A percentile compares a stretch with the other conserved stretches of the same genome.
Evolutionary conservation across 1,140 invertebrate species (phyloP).

Genomic region (Gonioctena quinquepunctata): DNA sequence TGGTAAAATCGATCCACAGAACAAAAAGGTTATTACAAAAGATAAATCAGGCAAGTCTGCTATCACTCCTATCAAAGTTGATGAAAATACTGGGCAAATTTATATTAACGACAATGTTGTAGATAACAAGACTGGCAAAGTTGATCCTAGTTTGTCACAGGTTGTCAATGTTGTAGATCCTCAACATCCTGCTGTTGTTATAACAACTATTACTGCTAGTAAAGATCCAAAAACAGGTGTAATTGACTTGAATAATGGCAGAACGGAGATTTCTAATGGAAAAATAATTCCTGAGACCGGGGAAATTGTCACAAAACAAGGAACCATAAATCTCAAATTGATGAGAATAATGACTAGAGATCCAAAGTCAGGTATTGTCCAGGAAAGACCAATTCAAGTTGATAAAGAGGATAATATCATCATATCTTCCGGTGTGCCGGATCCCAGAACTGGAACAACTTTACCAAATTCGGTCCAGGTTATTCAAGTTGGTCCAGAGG

Average conservation of each 20-base stretch:
- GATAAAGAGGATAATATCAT: slow-evolving; percentile 59
- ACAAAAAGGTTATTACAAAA: slow-evolving; percentile 60
- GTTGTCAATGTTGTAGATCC: slow-evolving; percentile 69
- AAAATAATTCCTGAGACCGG: slow-evolving; percentile 67
- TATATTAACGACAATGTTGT: slow-evolving; percentile 64
- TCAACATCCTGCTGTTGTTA: slow-evolving; percentile 67
- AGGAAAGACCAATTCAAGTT: slow-evolving; percentile 50
- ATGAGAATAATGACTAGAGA: slow-evolving; percentile 61
- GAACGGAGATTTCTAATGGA: slow-evolving; percentile 66
- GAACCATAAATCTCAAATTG: slow-evolving; percentile 67
- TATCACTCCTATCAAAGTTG: slow-evolving; percentile 61
- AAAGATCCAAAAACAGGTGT: slow-evolving; percentile 64
- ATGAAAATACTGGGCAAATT: slow-evolving; percentile 67
- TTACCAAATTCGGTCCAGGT: slow-evolving; percentile 60
- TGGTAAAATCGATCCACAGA: slow-evolving; percentile 63
- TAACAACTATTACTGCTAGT: slow-evolving; percentile 66
- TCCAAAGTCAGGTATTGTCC: slow-evolving; percentile 66
- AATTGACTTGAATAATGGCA: slow-evolving; percentile 61
- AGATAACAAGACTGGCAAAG: slow-evolving; percentile 63
- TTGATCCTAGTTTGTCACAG: slow-evolving; percentile 65
- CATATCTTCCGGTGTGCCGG: slow-evolving; percentile 59
- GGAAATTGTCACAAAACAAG: slow-evolving; percentile 69
- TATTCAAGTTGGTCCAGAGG: slow-evolving; percentile 61
- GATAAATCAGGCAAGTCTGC: slow-evolving; percentile 64
- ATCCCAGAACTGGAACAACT: slow-evolving; percentile 60